These are phyloP conservation scores for Tholera decimalis DNA, from an alignment of 2,888 invertebrate genomes.

Conservation along the genomic window DNA sequence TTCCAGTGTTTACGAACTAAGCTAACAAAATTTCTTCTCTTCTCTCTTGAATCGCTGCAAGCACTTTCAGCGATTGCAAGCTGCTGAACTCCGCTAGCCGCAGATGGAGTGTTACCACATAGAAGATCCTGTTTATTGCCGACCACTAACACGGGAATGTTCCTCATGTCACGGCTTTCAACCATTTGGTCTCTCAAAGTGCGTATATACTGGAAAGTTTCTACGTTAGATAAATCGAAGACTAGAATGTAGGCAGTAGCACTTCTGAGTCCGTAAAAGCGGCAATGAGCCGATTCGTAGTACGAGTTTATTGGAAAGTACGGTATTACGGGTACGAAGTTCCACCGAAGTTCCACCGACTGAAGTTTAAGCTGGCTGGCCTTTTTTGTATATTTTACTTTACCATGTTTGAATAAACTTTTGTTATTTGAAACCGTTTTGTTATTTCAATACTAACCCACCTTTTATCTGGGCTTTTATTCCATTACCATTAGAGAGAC, in stretches of 20 bases:
- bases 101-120: constrained; percentile 88
- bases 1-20: constrained; percentile 99
- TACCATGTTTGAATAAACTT: too few species aligned
- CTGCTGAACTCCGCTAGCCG: constrained; percentile 84
- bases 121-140: constrained; percentile 98
- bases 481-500: too few species aligned
- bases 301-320: constrained; percentile 98
- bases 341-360: too few species aligned
- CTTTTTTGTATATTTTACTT: too few species aligned
- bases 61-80: constrained; percentile 87
- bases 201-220: constrained; percentile 97
- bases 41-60: constrained; percentile 87
- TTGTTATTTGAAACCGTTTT: too few species aligned
- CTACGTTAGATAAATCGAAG: constrained; percentile 98
- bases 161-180: constrained; percentile 97
- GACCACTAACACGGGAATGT: constrained; percentile 97
- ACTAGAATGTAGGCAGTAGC: constrained; percentile 98
- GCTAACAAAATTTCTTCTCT: constrained; percentile 95
- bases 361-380: too few species aligned
- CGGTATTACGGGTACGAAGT: constrained; percentile 95
- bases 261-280: constrained; percentile 95
- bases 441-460: too few species aligned
- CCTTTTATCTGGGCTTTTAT: too few species aligned
- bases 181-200: constrained; percentile 98
- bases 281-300: constrained; percentile 97